These are phyloP conservation scores for Poeciliopsis occidentalis DNA, from an alignment of 2,113 vertebrate genomes.

Conservation along the genomic window DNA sequence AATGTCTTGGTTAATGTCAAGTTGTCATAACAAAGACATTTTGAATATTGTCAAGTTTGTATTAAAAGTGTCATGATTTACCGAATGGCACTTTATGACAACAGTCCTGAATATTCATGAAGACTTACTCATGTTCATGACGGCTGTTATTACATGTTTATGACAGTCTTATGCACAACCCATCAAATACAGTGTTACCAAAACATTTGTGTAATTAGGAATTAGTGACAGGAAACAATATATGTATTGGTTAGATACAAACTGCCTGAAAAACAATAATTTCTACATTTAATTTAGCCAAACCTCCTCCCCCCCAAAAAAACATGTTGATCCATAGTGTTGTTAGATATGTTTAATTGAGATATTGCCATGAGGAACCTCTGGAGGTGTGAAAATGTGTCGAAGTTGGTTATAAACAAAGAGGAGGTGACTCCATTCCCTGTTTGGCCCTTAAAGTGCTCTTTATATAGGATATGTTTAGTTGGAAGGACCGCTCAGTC, in stretches of 20 bases:
- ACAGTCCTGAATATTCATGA: no score
- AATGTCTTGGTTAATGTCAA: no score
- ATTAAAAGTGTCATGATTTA: no score
- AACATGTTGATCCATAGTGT: background rate
- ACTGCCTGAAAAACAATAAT: background rate
- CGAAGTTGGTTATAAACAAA: conserved; percentile 69
- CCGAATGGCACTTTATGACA: no score
- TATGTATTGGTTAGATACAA: background rate
- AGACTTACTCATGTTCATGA: no score
- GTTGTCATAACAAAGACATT: no score
- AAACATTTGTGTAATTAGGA: no score
- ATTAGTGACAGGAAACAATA: background rate
- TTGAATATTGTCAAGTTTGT: no score
- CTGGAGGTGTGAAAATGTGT: conserved; percentile 43
- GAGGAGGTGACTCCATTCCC: conserved; percentile 44
- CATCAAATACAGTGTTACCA: no score
- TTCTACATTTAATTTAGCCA: background rate
- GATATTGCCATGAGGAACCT: conserved; percentile 43
- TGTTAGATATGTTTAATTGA: background rate
- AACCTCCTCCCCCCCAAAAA: background rate
- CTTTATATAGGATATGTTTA: conserved; percentile 57
- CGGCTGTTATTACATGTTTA: no score
- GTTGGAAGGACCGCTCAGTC: conserved; percentile 49
- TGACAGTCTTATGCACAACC: no score
- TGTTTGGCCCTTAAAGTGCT: conserved; percentile 59